phyloP scores from a whole-genome alignment of 2,797 vertebrate species.

The Prunella strophiata region DNA sequence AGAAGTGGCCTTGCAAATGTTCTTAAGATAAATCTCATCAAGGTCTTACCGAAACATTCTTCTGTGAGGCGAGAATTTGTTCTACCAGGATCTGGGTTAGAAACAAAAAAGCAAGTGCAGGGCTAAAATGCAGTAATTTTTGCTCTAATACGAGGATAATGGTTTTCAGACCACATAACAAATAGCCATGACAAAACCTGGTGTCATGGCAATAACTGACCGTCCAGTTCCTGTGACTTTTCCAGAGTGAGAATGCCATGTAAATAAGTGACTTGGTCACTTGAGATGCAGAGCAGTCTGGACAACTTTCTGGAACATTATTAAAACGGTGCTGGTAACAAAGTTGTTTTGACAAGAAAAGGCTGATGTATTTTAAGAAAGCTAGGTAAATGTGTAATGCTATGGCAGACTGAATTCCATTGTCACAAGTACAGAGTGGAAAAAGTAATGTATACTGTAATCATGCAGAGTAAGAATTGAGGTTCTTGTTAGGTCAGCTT shows the following conservation, averaged over 20 bases:
- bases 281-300: not conserved
- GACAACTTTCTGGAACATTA: not conserved
- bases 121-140: not conserved
- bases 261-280: not conserved
- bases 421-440: not conserved
- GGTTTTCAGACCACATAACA: not conserved
- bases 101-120: not conserved
- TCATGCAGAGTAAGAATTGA: not conserved
- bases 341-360: not conserved
- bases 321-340: not conserved
- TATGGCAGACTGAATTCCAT: not conserved
- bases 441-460: not conserved
- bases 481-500: not conserved
- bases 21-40: not conserved
- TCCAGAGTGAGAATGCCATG: not conserved
- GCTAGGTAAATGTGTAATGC: not conserved
- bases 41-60: not conserved
- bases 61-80: not conserved
- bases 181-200: not conserved
- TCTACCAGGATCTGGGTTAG: not conserved
- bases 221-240: not conserved
- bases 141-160: not conserved
- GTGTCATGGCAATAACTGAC: not conserved
- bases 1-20: not conserved
- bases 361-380: not conserved